These are phyloP conservation scores for Scolopax rusticola DNA, from an alignment of 2,797 vertebrate species.

Conservation along the genomic window DNA sequence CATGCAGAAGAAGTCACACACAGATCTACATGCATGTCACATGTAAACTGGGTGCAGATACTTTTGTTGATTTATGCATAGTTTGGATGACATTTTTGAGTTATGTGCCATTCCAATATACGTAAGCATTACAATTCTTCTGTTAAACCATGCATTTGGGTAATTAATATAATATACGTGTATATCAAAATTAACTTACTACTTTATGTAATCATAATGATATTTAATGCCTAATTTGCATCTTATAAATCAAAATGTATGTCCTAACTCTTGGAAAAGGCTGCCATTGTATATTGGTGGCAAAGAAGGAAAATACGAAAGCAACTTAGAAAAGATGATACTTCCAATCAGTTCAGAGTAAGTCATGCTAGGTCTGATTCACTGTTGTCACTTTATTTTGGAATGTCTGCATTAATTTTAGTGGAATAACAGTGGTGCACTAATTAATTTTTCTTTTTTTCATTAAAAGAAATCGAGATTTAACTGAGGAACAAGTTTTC, in stretches of 20 bases:
- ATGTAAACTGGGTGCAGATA: background rate
- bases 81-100: background rate
- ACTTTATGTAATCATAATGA: constrained; percentile 30
- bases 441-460: background rate
- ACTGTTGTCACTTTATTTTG: background rate
- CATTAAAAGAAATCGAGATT: background rate
- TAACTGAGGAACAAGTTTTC: constrained; percentile 5
- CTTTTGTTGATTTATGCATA: background rate
- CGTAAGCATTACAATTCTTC: constrained; percentile 24
- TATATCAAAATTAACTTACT: constrained; percentile 46
- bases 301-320: constrained; percentile 27
- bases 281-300: background rate
- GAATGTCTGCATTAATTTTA: background rate
- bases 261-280: constrained; percentile 37
- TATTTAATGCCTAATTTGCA: constrained; percentile 48
- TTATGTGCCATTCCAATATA: background rate
- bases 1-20: background rate
- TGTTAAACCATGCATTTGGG: background rate
- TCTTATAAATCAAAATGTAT: constrained; percentile 23
- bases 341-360: constrained; percentile 29
- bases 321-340: background rate
- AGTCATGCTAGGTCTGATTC: background rate
- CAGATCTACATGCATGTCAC: constrained; percentile 10
- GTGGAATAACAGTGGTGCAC: background rate
- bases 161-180: background rate